Percentiles rank a stretch among this genome's conserved stretches.
phyloP scores from a whole-genome alignment of 1,140 invertebrate species.

The Formica exsecta region DNA sequence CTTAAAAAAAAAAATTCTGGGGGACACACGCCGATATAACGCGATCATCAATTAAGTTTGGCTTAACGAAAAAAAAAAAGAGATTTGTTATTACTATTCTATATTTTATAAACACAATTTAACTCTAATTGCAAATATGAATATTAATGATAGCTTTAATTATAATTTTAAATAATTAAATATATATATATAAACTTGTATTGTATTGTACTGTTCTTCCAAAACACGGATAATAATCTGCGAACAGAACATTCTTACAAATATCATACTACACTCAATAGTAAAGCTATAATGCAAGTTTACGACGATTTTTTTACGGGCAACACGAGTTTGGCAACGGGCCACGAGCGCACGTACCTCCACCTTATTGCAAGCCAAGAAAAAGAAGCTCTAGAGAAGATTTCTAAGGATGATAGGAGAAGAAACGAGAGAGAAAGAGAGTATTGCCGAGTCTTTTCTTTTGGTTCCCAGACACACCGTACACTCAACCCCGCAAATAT shows the following conservation, averaged over 20 bases:
- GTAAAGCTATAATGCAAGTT: slow-evolving; percentile 20
- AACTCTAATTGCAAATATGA: no score
- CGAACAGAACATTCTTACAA: background rate
- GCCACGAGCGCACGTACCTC: slow-evolving; percentile 1
- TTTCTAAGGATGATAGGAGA: slow-evolving; percentile 6
- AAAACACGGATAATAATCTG: background rate
- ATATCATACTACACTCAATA: background rate
- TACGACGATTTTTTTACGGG: slow-evolving; percentile 34
- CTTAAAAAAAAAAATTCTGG: no score
- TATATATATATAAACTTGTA: no score
- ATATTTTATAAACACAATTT: no score
- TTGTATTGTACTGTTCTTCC: background rate
- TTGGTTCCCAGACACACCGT: background rate
- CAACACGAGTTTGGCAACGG: slow-evolving; percentile 25
- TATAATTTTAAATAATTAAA: no score
- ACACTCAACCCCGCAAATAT: slow-evolving; percentile 20
- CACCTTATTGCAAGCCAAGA: slow-evolving; percentile 31
- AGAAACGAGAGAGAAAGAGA: background rate
- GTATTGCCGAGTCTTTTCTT: background rate
- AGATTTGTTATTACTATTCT: no score
- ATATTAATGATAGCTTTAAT: no score
- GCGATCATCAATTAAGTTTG: no score
- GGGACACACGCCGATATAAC: no score
- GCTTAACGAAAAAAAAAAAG: no score
- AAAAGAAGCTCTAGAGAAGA: background rate